Conservation (phyloP, 2,113 vertebrate species). For the Corythornis vintsioides region DNA sequence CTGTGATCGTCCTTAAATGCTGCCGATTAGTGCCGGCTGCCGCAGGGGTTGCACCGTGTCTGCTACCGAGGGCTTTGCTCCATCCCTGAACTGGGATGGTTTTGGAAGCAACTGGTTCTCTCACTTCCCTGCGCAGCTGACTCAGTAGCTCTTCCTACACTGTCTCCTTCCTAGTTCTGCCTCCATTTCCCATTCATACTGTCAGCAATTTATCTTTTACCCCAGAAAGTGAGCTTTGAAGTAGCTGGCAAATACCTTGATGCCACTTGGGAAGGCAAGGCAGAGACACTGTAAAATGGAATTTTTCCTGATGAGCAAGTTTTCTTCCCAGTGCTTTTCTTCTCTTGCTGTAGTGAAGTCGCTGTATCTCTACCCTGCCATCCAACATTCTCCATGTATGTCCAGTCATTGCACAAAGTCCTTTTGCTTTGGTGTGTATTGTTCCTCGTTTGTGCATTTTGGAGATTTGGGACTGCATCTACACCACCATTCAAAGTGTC, state of each 20-base stretch:
- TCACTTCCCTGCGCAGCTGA: not conserved
- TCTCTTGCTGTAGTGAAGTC: not conserved
- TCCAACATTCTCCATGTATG: not conserved
- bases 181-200: not conserved
- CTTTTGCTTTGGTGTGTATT: not conserved
- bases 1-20: not conserved
- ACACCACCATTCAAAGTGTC: rapidly evolving
- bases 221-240: not conserved
- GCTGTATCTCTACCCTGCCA: not conserved
- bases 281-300: not conserved
- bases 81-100: not conserved
- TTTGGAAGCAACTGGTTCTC: not conserved
- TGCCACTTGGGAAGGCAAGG: not conserved
- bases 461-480: not conserved
- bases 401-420: not conserved
- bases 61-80: not conserved
- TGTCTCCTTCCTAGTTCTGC: not conserved
- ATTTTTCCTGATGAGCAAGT: not conserved
- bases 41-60: not conserved
- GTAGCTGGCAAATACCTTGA: not conserved
- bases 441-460: not conserved
- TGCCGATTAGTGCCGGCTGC: not conserved
- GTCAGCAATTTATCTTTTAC: not conserved
- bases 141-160: not conserved
- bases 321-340: not conserved